These are phyloP conservation scores for Tachystola acroxantha DNA, from an alignment of 2,888 invertebrate species.

Conservation along the genomic window DNA sequence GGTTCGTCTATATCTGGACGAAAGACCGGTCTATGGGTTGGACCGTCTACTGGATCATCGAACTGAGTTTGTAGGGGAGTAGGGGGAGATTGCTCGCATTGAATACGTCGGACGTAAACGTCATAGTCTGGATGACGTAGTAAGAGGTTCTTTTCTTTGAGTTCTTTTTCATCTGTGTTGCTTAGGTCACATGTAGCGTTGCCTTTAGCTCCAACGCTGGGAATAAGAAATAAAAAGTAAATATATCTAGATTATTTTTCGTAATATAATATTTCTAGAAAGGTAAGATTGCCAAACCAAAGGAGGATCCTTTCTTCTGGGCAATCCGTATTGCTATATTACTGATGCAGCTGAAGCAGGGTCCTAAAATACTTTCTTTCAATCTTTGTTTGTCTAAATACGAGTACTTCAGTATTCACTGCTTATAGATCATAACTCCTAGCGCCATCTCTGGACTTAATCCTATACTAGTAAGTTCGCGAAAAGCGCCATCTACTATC, in stretches of 20 bases:
- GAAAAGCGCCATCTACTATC: conserved; percentile 32
- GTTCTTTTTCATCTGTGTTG: conserved; percentile 46
- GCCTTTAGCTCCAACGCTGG: conserved; percentile 68
- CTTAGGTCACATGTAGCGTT: conserved; percentile 67
- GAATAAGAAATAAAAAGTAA: conserved; percentile 15
- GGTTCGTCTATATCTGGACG: conserved; percentile 51
- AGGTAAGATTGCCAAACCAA: too few relatives aligned
- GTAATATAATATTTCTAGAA: too few relatives aligned
- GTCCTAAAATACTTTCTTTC: too few relatives aligned
- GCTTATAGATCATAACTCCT: background rate
- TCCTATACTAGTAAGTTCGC: background rate
- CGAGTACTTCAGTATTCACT: too few relatives aligned
- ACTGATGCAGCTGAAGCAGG: too few relatives aligned
- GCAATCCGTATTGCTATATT: too few relatives aligned
- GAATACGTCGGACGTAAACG: conserved; percentile 53
- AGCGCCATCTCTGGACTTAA: conserved; percentile 4
- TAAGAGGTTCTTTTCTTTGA: conserved; percentile 48
- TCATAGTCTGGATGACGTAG: conserved; percentile 61
- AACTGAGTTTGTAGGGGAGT: conserved; percentile 47
- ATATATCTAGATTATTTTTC: too few relatives aligned
- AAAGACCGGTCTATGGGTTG: conserved; percentile 52
- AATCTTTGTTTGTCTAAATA: too few relatives aligned
- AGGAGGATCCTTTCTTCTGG: too few relatives aligned
- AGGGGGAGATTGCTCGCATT: conserved; percentile 63
- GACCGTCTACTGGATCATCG: conserved; percentile 40